These are phyloP conservation scores for Sphinx pinastri DNA, from an alignment of 2,888 invertebrate genomes.

Conservation along the genomic window DNA sequence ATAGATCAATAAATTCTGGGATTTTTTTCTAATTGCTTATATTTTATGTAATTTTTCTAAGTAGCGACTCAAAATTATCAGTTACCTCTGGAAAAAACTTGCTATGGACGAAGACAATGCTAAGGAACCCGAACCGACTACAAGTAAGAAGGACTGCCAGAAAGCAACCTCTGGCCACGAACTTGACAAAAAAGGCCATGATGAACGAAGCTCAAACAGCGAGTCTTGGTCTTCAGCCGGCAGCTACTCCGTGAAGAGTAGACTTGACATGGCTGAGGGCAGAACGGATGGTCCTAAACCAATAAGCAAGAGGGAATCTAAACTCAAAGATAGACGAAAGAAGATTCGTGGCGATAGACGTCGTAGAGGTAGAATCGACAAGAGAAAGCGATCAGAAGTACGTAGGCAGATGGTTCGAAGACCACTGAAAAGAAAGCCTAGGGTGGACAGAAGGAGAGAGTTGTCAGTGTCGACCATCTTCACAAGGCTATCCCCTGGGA, in stretches of 20 bases:
- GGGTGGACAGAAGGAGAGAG: slow-evolving; percentile 34
- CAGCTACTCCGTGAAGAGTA: slow-evolving; percentile 47
- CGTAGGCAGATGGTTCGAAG: slow-evolving; percentile 40
- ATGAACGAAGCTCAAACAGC: slow-evolving; percentile 43
- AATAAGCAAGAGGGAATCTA: slow-evolving; percentile 38
- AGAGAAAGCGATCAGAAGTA: slow-evolving; percentile 42
- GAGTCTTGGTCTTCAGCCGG: slow-evolving; percentile 42
- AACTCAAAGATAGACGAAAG: slow-evolving; percentile 41
- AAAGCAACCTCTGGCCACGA: slow-evolving; percentile 40
- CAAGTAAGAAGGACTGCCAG: slow-evolving; percentile 52
- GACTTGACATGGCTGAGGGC: slow-evolving; percentile 41
- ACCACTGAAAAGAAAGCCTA: slow-evolving; percentile 42
- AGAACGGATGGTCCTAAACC: slow-evolving; percentile 39
- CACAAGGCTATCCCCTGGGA: slow-evolving; percentile 48
- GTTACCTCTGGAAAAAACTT: slow-evolving; percentile 52
- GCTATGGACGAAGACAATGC: slow-evolving; percentile 56
- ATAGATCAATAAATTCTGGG: slow-evolving; percentile 3
- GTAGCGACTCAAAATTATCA: slow-evolving; percentile 54
- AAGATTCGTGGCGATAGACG: slow-evolving; percentile 28
- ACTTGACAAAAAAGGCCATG: slow-evolving; percentile 38
- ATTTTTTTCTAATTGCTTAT: slow-evolving; percentile 7
- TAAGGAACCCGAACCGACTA: slow-evolving; percentile 48
- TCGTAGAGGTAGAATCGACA: slow-evolving; percentile 49
- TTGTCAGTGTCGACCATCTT: slow-evolving; percentile 53
- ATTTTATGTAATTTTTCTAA: slow-evolving; percentile 2